phyloP scores from a whole-genome alignment of 2,888 invertebrate genomes.

The Branchinecta sandiegonensis region DNA sequence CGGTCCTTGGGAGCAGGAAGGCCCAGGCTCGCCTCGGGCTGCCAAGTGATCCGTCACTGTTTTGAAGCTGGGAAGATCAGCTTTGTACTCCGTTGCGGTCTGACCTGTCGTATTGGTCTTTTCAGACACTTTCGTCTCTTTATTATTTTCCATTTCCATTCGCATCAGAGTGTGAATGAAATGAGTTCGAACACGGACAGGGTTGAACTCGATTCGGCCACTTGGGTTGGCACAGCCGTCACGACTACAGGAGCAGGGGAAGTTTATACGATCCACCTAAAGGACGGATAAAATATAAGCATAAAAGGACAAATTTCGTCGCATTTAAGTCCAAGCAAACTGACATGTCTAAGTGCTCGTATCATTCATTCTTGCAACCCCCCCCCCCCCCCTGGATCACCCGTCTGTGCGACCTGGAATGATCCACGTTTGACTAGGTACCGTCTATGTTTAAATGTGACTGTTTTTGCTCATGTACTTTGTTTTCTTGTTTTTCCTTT shows the following conservation, averaged over 20 bases:
- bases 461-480: too few relatives aligned
- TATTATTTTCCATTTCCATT: slow-evolving; percentile 6
- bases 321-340: too few relatives aligned
- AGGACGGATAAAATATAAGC: slow-evolving; percentile 22
- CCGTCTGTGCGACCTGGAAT: too few relatives aligned
- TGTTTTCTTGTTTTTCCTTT: too few relatives aligned
- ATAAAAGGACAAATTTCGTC: neutral
- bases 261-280: slow-evolving; percentile 78
- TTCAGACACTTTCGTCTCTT: neutral
- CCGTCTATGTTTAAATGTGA: too few relatives aligned
- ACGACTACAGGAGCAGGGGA: slow-evolving; percentile 89
- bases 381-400: too few relatives aligned
- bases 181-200: slow-evolving; percentile 84
- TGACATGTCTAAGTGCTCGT: too few relatives aligned
- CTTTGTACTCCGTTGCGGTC: neutral
- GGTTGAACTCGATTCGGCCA: slow-evolving; percentile 81
- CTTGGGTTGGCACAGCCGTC: slow-evolving; percentile 84
- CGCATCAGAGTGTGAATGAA: slow-evolving; percentile 64
- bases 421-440: too few relatives aligned
- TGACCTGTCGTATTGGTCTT: neutral
- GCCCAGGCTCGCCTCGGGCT: neutral
- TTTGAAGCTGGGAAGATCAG: neutral
- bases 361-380: too few relatives aligned
- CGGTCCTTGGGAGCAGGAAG: neutral
- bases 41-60: neutral